A percentile compares a stretch with the other conserved stretches of the same genome.
phyloP scores from a whole-genome alignment of 2,888 invertebrate genomes.

The Drosophila lutescens region DNA sequence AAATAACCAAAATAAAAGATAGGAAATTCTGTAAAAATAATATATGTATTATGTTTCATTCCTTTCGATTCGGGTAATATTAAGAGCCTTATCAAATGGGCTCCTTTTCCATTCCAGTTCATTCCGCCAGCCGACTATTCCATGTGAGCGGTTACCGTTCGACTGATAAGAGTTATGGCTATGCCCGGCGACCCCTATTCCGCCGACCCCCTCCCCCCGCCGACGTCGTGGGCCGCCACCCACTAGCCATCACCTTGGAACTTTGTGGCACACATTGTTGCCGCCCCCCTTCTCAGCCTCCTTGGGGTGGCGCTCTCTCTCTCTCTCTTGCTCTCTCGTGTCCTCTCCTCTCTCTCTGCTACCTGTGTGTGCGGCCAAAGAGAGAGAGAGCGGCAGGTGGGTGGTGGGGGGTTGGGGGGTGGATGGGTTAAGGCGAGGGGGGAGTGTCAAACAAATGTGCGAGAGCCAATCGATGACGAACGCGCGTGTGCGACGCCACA shows the following conservation, averaged over 20 bases:
- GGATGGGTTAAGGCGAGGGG: conserved; percentile 23
- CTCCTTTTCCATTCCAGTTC: background rate
- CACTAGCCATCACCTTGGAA: conserved; percentile 46
- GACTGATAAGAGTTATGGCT: conserved; percentile 61
- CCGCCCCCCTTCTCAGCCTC: conserved; percentile 10
- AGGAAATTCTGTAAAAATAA: too few species aligned
- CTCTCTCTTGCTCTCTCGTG: conserved; percentile 4
- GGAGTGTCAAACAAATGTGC: conserved; percentile 58
- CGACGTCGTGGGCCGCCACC: background rate
- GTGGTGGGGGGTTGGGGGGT: background rate
- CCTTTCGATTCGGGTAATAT: background rate
- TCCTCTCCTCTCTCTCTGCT: conserved; percentile 22
- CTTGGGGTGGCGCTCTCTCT: conserved; percentile 31
- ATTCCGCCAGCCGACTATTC: conserved; percentile 36
- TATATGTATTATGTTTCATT: too few species aligned
- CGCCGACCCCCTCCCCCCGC: background rate
- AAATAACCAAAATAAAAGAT: too few species aligned
- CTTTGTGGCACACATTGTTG: conserved; percentile 50
- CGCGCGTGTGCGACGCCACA: conserved; percentile 73
- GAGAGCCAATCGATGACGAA: conserved; percentile 77
- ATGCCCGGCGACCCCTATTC: conserved; percentile 37
- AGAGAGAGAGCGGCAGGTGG: conserved; percentile 38
- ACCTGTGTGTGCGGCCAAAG: conserved; percentile 41
- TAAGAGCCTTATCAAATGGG: background rate
- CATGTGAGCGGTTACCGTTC: conserved; percentile 56